Evolutionary conservation across 2,797 vertebrate species (phyloP).

Genomic region (Halcyon badia): DNA sequence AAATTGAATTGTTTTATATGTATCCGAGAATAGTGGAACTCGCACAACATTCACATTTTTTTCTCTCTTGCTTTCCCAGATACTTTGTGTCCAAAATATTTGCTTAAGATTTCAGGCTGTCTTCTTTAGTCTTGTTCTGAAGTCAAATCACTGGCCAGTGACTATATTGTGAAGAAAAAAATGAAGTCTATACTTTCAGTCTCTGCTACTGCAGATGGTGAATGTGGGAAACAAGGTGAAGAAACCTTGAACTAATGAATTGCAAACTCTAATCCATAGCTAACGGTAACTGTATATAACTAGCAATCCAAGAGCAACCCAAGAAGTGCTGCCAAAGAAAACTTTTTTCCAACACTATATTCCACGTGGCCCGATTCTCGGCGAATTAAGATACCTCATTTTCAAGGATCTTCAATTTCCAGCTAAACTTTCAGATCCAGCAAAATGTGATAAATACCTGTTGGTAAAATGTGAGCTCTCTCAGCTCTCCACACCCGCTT

Average conservation of each 20-base stretch:
- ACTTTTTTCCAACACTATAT: background rate
- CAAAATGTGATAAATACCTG: background rate
- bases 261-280: background rate
- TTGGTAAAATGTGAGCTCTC: background rate
- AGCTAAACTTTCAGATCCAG: background rate
- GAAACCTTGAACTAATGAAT: background rate
- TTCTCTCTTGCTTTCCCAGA: background rate
- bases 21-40: background rate
- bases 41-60: background rate
- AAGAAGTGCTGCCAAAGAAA: conserved; percentile 16
- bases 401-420: background rate
- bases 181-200: background rate
- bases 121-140: background rate
- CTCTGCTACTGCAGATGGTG: background rate
- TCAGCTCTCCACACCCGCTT: background rate
- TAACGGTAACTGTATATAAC: background rate
- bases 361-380: background rate
- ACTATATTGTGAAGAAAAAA: background rate
- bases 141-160: background rate
- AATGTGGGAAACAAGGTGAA: background rate
- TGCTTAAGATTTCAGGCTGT: background rate
- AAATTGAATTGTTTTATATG: background rate
- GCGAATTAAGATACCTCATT: background rate
- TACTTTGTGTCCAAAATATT: background rate
- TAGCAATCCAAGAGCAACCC: background rate